Percentiles rank a stretch among this genome's conserved stretches.
These are phyloP conservation scores for Orestias chungarensis DNA, from an alignment of 2,797 vertebrate genomes.

Conservation along the genomic window DNA sequence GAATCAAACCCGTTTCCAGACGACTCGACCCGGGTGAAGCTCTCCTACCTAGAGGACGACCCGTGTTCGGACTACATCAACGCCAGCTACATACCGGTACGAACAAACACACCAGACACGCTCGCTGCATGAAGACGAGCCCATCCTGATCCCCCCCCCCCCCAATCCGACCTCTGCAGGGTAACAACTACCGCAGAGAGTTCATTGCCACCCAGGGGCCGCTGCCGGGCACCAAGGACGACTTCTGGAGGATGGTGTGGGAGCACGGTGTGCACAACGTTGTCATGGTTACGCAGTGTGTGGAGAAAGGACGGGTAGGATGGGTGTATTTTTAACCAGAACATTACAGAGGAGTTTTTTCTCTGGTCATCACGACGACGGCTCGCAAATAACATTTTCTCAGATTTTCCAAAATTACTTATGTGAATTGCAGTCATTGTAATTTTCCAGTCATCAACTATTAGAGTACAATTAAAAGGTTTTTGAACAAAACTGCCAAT, in stretches of 20 bases:
- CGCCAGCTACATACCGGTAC: conserved; percentile 93
- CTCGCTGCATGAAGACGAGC: neutral
- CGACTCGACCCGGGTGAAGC: conserved; percentile 91
- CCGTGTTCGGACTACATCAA: conserved; percentile 96
- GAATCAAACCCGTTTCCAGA: conserved; percentile 82
- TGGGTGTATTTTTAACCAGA: neutral
- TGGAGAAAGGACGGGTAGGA: conserved; percentile 92
- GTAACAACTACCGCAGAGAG: conserved; percentile 90
- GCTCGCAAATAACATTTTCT: too few relatives aligned
- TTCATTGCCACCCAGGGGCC: conserved; percentile 94
- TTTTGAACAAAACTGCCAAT: too few relatives aligned
- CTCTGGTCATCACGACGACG: too few relatives aligned
- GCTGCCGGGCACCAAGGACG: conserved; percentile 93
- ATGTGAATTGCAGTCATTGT: too few relatives aligned
- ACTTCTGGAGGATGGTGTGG: conserved; percentile 98
- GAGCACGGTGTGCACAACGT: conserved; percentile 92
- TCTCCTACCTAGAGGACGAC: conserved; percentile 92
- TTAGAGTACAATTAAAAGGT: too few relatives aligned
- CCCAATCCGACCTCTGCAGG: conserved; percentile 82
- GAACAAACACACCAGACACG: conserved; percentile 31
- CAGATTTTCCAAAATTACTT: too few relatives aligned
- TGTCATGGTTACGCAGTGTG: conserved; percentile 96
- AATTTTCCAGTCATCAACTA: too few relatives aligned
- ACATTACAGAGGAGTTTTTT: too few relatives aligned
- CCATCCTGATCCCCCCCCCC: neutral